Conservation (phyloP, 2,113 vertebrate species). For the Brachypodius melanocephalos region DNA sequence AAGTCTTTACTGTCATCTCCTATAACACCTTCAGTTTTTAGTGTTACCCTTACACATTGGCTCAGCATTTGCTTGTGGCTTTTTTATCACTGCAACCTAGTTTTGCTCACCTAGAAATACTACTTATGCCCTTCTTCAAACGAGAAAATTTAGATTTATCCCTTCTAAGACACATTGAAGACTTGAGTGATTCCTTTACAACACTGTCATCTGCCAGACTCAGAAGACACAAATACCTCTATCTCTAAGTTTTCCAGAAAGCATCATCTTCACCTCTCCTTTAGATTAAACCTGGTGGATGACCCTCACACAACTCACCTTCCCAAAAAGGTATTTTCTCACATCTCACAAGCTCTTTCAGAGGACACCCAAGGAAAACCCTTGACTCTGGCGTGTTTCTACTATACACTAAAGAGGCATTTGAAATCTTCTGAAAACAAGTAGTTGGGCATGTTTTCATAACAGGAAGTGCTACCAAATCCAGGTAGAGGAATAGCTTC, state of each 20-base stretch:
- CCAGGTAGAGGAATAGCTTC: neutral
- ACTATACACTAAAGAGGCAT: neutral
- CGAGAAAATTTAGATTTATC: neutral
- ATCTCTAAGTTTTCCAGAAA: neutral
- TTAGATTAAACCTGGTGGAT: neutral
- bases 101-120: neutral
- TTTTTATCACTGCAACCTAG: neutral
- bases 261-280: neutral
- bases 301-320: neutral
- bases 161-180: neutral
- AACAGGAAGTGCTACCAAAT: neutral
- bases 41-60: neutral
- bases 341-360: neutral
- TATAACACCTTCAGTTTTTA: neutral
- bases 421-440: neutral
- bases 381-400: neutral
- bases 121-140: neutral
- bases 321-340: neutral
- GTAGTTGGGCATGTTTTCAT: neutral
- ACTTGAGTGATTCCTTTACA: neutral
- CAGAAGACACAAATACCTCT: neutral
- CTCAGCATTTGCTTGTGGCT: neutral
- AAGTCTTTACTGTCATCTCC: constrained; percentile 42
- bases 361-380: neutral
- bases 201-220: neutral